Percentiles rank a stretch among this genome's conserved stretches.
Evolutionary conservation across 2,113 vertebrate species (phyloP).

Genomic region (Cryptotis parvus): DNA sequence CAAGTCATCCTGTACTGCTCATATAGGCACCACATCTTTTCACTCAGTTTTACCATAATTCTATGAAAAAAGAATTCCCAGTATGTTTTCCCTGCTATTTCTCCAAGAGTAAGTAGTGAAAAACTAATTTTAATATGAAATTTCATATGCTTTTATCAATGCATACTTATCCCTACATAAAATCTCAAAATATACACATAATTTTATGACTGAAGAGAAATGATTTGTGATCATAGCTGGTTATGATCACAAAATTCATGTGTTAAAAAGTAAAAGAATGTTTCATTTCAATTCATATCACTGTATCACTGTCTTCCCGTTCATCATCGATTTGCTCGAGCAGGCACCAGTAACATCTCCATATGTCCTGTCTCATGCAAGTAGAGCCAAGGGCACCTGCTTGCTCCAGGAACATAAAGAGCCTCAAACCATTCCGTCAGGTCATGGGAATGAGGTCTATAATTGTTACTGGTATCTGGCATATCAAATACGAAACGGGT

Average conservation of each 20-base stretch:
- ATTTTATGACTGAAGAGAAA: slow-evolving; percentile 79
- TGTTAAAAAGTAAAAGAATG: slow-evolving; percentile 76
- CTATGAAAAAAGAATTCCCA: background rate
- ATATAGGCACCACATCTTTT: background rate
- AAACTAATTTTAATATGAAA: slow-evolving; percentile 81
- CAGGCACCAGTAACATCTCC: no score
- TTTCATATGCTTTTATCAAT: slow-evolving; percentile 78
- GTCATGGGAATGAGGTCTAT: no score
- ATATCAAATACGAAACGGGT: no score
- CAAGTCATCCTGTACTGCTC: background rate
- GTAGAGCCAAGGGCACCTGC: no score
- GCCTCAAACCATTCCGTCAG: no score
- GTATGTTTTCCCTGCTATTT: background rate
- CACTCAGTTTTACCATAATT: slow-evolving; percentile 5
- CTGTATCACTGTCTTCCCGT: no score
- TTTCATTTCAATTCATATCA: slow-evolving; percentile 72
- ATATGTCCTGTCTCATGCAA: no score
- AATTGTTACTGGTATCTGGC: no score
- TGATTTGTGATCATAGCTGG: slow-evolving; percentile 77
- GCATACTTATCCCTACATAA: slow-evolving; percentile 79
- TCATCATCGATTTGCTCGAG: no score
- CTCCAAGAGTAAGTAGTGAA: background rate
- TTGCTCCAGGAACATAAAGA: no score
- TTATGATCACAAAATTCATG: slow-evolving; percentile 77
- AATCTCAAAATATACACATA: slow-evolving; percentile 77